Percentiles rank a stretch among this genome's conserved stretches.
These are phyloP conservation scores for Premnoplex brunnescens DNA, from an alignment of 2,797 vertebrate species.

Conservation along the genomic window DNA sequence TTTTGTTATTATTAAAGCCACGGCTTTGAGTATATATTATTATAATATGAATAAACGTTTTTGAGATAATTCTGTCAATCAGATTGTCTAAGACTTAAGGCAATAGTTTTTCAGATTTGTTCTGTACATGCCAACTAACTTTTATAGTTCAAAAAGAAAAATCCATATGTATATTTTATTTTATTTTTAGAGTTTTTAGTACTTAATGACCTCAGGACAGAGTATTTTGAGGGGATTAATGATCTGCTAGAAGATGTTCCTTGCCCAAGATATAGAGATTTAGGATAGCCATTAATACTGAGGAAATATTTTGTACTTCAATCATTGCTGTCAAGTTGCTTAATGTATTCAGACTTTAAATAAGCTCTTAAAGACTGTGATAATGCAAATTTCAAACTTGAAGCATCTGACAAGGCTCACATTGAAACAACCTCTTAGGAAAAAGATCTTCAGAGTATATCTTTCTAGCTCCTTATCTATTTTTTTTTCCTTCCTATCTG, in stretches of 20 bases:
- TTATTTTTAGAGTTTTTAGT: slow-evolving; percentile 46
- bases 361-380: slow-evolving; percentile 10
- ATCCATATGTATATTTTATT: not conserved
- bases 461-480: not conserved
- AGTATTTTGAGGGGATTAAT: slow-evolving; percentile 38
- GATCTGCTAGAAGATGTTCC: slow-evolving; percentile 14
- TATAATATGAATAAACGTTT: slow-evolving; percentile 4
- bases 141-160: not conserved
- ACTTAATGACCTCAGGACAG: slow-evolving; percentile 23
- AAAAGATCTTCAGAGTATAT: not conserved
- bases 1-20: slow-evolving; percentile 6
- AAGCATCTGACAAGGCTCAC: slow-evolving; percentile 10
- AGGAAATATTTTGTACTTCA: slow-evolving; percentile 35
- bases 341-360: slow-evolving; percentile 35
- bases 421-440: slow-evolving; percentile 8
- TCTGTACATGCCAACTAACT: not conserved
- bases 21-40: not conserved
- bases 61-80: slow-evolving; percentile 19
- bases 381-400: slow-evolving; percentile 32
- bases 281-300: slow-evolving; percentile 43
- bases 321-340: slow-evolving; percentile 52
- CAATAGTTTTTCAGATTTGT: not conserved
- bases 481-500: not conserved
- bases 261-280: slow-evolving; percentile 3
- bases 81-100: not conserved